A percentile compares a stretch with the other conserved stretches of the same genome.
Conservation (phyloP, 1,140 invertebrate species). For the Diploscapter pachys region DNA sequence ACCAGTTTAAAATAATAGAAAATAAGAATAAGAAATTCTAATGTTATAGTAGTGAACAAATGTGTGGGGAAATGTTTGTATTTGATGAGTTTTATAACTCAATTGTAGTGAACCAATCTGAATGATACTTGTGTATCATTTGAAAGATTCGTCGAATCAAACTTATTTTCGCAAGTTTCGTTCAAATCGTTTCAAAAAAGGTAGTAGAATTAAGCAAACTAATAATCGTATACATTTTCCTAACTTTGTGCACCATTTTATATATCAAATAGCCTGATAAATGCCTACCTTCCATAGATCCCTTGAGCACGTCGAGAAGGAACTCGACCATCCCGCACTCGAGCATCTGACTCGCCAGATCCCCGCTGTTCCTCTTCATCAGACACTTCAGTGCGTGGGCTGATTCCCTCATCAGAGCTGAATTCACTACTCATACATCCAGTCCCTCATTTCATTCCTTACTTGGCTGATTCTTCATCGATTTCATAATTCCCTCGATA, state of each 20-base stretch:
- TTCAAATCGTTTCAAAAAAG: neutral
- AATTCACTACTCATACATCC: constrained; percentile 1
- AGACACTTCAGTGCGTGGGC: constrained; percentile 57
- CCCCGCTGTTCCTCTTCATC: constrained; percentile 33
- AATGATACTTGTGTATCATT: too few relatives aligned
- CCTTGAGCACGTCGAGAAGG: constrained; percentile 75
- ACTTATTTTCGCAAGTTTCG: neutral
- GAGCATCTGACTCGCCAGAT: constrained; percentile 68
- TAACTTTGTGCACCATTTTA: neutral
- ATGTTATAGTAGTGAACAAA: too few relatives aligned
- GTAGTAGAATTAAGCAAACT: too few relatives aligned
- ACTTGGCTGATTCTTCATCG: constrained; percentile 63
- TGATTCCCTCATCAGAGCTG: constrained; percentile 41
- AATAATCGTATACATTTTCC: too few relatives aligned
- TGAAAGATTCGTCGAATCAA: too few relatives aligned
- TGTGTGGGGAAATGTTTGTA: too few relatives aligned
- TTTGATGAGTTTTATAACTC: too few relatives aligned
- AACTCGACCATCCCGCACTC: constrained; percentile 77
- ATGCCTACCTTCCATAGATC: constrained; percentile 66
- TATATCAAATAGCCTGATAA: constrained; percentile 40
- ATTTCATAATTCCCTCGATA: constrained; percentile 48
- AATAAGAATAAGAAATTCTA: too few relatives aligned
- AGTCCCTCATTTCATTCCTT: neutral
- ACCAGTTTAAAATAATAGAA: too few relatives aligned
- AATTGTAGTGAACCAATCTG: too few relatives aligned